Evolutionary conservation across 2,113 vertebrate genomes (phyloP).

Genomic region (Melanerpes formicivorus): DNA sequence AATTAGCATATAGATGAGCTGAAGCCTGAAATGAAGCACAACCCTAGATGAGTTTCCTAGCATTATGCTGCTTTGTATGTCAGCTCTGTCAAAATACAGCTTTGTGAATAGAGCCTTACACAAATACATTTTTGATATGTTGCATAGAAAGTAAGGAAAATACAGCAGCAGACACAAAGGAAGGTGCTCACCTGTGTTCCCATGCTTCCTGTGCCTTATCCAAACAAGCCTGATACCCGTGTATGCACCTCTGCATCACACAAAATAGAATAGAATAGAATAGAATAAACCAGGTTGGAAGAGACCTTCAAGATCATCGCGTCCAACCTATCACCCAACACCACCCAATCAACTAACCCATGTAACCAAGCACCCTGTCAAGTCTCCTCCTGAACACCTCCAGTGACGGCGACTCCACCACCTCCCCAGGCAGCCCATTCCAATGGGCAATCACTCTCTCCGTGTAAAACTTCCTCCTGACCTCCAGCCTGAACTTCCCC

Average conservation of each 20-base stretch:
- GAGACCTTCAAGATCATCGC: too few relatives aligned
- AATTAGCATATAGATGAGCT: constrained; percentile 80
- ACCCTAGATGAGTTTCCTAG: constrained; percentile 15
- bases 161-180: neutral
- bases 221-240: neutral
- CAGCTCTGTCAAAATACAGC: neutral
- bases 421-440: too few relatives aligned
- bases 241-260: neutral
- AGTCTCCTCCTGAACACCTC: too few relatives aligned
- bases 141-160: neutral
- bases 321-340: too few relatives aligned
- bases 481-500: too few relatives aligned
- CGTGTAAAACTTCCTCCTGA: too few relatives aligned
- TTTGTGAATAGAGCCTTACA: neutral
- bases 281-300: too few relatives aligned
- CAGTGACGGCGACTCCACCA: too few relatives aligned
- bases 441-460: too few relatives aligned
- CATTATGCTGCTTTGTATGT: constrained; percentile 27
- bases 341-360: too few relatives aligned
- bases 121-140: neutral
- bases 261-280: too few relatives aligned
- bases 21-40: constrained; percentile 56
- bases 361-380: too few relatives aligned
- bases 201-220: neutral
- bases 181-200: neutral